Evolutionary conservation across 1,140 invertebrate species (phyloP), one percentile per base, ranked within the genome.

Genomic region (Drosophila quadrilineata): DNA sequence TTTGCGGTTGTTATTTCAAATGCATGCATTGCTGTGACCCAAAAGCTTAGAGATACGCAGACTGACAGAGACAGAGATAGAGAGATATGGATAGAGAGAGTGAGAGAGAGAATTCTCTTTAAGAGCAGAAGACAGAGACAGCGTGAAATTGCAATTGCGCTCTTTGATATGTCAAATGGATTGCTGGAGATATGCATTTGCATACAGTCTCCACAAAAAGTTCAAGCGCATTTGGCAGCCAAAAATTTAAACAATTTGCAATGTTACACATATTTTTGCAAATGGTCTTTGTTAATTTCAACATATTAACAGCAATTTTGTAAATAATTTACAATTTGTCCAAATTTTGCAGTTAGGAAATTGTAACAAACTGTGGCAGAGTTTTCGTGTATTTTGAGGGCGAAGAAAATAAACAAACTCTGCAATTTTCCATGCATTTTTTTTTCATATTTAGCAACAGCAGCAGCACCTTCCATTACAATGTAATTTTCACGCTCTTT

Each of bases 401-500:
- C n/a, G n/a, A n/a, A n/a, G n/a, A n/a, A n/a, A 21, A 9, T 1
- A 22, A 16, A 19, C 14, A 53, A 64, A 26, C 9, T 17, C 26
- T 33, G 28, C 45, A 43, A 59, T 24, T 22, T 50, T 46, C 6
- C 38, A 8, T 43, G 6, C 6, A 14, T 14, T 35, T 14, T 3
- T 12, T 43, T 43, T 43, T 45, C 41, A 38, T 59, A 59, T 65
- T 65, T 58, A 35, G 35, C 53, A 22, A 57, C 29, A 43, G 40
- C 21, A 29, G 35, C 35, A 64, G 58, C 54, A 58, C 53, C 43
- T 58, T 36, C 52, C 54, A 36, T 65, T 65, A 28, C 43, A 43
- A 26, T 26, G 54, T 65, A 50, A 59, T 65, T 65, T 65, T 65
- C 62, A 65, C 62, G 54, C 54, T 58, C 26, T 48, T 64, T 65